Conservation (phyloP, 2,888 invertebrate species). For the Drosophila antonietae region DNA sequence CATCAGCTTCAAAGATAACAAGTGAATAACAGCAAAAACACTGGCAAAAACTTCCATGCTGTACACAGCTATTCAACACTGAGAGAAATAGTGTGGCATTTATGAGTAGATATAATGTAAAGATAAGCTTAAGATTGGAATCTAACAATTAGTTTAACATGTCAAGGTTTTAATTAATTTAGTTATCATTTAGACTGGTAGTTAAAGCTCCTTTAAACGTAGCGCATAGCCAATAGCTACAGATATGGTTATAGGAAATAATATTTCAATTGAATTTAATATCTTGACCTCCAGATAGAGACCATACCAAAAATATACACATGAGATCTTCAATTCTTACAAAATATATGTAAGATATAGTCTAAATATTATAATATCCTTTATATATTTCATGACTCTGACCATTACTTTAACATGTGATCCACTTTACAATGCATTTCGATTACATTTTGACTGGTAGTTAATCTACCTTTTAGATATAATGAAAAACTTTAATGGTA, state of each 20-base stretch:
- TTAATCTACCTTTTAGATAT: not conserved
- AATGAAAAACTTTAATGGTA: too few relatives aligned
- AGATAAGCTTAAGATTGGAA: not conserved
- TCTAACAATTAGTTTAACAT: not conserved
- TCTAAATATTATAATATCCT: too few relatives aligned
- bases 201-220: not conserved
- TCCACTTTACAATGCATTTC: not conserved
- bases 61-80: slow-evolving; percentile 20
- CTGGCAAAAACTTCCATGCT: slow-evolving; percentile 33
- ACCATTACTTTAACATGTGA: not conserved
- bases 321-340: too few relatives aligned
- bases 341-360: too few relatives aligned
- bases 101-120: not conserved
- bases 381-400: not conserved
- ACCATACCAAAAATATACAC: too few relatives aligned
- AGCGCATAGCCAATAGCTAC: too few relatives aligned
- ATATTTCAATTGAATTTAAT: too few relatives aligned
- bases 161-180: not conserved
- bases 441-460: not conserved
- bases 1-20: slow-evolving; percentile 63
- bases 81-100: not conserved
- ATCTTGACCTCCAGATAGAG: too few relatives aligned
- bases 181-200: not conserved
- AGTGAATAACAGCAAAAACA: slow-evolving; percentile 39
- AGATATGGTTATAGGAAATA: too few relatives aligned